These are phyloP conservation scores for Clavelina lepadiformis DNA, from an alignment of 23 tunicate genomes.

Conservation along the genomic window DNA sequence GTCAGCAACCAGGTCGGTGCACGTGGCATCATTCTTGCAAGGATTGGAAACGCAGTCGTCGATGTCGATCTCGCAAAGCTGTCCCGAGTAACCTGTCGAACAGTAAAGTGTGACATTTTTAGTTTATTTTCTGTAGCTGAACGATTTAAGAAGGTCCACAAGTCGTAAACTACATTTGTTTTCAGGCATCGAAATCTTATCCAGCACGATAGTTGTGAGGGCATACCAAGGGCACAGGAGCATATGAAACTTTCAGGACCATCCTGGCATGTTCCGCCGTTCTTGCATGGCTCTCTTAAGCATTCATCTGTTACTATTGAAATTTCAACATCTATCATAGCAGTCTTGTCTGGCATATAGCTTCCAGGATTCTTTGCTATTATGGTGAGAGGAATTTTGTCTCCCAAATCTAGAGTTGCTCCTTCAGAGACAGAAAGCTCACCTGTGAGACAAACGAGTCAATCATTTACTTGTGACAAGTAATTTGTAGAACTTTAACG, in stretches of 20 bases:
- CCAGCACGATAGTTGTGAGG: too few species aligned
- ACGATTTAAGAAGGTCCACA: too few species aligned
- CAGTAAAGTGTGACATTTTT: too few species aligned
- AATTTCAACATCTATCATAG: conserved; percentile 14
- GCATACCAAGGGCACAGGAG: conserved; percentile 56
- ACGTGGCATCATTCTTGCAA: conserved; percentile 38
- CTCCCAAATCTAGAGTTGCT: conserved; percentile 36
- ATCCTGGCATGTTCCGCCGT: conserved; percentile 69
- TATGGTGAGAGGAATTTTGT: conserved; percentile 20
- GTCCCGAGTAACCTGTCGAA: conserved; percentile 75
- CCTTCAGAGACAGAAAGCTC: conserved; percentile 17
- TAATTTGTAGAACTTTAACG: too few species aligned
- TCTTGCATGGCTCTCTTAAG: conserved; percentile 36
- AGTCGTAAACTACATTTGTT: too few species aligned
- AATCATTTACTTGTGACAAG: too few species aligned
- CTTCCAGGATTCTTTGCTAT: conserved; percentile 59
- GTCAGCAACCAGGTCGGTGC: conserved; percentile 31
- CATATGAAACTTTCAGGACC: conserved; percentile 17
- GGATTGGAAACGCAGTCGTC: conserved; percentile 55
- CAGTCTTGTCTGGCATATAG: conserved; percentile 2
- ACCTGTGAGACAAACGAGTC: too few species aligned
- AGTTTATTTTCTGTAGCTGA: too few species aligned
- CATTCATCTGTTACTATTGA: conserved; percentile 57
- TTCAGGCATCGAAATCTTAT: too few species aligned
- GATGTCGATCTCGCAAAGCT: conserved; percentile 38